Conservation (phyloP, 1,140 invertebrate genomes). For the Condylostylus longicornis region DNA sequence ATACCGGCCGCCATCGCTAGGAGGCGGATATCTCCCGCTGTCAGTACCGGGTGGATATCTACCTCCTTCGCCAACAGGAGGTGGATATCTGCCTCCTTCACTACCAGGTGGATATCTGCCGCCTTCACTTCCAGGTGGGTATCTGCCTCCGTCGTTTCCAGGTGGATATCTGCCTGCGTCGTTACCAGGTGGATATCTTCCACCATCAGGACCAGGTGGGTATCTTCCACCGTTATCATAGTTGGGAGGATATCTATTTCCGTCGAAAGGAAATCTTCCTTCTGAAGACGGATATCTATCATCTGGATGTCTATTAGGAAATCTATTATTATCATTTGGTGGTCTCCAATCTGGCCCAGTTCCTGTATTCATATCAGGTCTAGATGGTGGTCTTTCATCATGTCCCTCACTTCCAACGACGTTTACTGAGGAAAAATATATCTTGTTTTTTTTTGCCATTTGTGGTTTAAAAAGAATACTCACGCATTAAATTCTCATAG, state of each 20-base stretch:
- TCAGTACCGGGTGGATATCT: slow-evolving; percentile 27
- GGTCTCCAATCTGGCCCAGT: slow-evolving; percentile 20
- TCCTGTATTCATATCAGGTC: slow-evolving; percentile 27
- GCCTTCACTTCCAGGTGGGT: slow-evolving; percentile 7
- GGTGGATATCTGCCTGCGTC: slow-evolving; percentile 33
- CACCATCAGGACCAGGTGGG: not conserved
- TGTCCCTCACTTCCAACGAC: slow-evolving; percentile 25
- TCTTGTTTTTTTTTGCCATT: no score
- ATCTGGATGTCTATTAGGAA: slow-evolving; percentile 18
- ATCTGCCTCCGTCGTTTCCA: slow-evolving; percentile 9
- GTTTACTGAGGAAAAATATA: slow-evolving; percentile 17
- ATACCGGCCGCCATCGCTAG: slow-evolving; percentile 22
- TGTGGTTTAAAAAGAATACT: slow-evolving; percentile 33
- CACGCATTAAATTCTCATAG: slow-evolving; percentile 81
- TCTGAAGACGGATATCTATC: slow-evolving; percentile 28
- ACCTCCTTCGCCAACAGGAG: slow-evolving; percentile 13
- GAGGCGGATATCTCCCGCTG: slow-evolving; percentile 8
- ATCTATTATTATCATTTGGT: slow-evolving; percentile 17
- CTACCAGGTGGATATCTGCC: slow-evolving; percentile 7
- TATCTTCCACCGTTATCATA: slow-evolving; percentile 32
- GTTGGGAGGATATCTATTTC: slow-evolving; percentile 33
- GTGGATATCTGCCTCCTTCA: no score
- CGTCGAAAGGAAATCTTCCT: slow-evolving; percentile 31
- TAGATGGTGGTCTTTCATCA: slow-evolving; percentile 30
- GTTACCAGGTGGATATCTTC: slow-evolving; percentile 2